Evolutionary conservation across 2,113 vertebrate genomes (phyloP).

Genomic region (Corydoras maculifer): DNA sequence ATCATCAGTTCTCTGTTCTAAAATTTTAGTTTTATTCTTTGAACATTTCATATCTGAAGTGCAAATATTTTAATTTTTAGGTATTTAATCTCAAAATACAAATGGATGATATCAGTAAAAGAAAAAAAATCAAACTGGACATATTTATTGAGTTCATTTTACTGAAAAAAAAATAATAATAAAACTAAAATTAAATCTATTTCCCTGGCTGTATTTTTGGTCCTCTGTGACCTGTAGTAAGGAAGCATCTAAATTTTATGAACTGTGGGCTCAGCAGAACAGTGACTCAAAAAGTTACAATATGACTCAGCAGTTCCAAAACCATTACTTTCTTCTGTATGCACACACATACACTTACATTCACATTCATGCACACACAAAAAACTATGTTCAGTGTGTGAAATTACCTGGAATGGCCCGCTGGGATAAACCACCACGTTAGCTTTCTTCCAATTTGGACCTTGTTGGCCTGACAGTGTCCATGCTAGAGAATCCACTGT

Average conservation of each 20-base stretch:
- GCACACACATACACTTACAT: background rate
- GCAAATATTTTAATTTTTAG: too few relatives aligned
- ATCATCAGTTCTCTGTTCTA: too few relatives aligned
- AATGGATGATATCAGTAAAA: too few relatives aligned
- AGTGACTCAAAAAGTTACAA: background rate
- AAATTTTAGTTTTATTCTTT: too few relatives aligned
- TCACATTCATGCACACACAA: background rate
- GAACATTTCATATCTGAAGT: too few relatives aligned
- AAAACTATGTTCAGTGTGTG: background rate
- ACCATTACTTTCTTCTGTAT: conserved; percentile 5
- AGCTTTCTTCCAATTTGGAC: conserved; percentile 82
- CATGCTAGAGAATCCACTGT: conserved; percentile 78
- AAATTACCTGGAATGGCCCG: conserved; percentile 87
- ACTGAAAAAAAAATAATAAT: too few relatives aligned
- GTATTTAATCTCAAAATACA: too few relatives aligned
- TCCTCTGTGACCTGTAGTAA: background rate
- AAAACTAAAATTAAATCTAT: too few relatives aligned
- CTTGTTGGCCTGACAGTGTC: conserved; percentile 81
- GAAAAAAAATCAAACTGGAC: too few relatives aligned
- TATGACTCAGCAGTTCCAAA: conserved; percentile 28
- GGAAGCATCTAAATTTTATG: background rate
- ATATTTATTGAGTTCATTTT: too few relatives aligned
- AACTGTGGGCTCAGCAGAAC: conserved; percentile 30
- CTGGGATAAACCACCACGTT: conserved; percentile 82
- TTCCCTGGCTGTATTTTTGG: too few relatives aligned